Evolutionary conservation across 2,888 invertebrate species (phyloP), one percentile per base, ranked within the genome.

Genomic region (Acleris literana): DNA sequence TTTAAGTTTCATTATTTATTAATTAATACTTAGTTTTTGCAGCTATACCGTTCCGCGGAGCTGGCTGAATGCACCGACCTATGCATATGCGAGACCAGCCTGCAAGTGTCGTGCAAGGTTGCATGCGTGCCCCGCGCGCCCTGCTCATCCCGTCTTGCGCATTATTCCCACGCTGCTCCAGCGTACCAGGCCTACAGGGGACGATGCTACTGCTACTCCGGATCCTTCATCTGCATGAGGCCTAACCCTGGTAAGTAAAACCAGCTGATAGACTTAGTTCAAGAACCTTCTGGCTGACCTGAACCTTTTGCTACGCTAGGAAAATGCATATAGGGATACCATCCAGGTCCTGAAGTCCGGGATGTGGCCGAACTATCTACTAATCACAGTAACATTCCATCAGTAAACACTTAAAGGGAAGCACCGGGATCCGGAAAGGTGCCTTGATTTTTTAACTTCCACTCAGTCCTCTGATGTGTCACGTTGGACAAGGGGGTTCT

Each of bases 141-240:
- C 3, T 98, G 97, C 89, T 96, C 97, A 75, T 97, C 97, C 13
- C 95, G 97, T 71, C 95, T 97, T 74, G 97, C 97, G 58, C 96
- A 96, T 88, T 98, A 97, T 93, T 97, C 97, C 80, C 98, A 98
- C 88, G 96, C 97, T 48, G 96, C 97, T 2, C 97, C 97, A 7
- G 96, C 97, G 63, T 97, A 97, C 91, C 97, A 97, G 87, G 97
- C 97, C 9, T 97, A 96, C 85, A 94, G 97, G 49, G 97, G 97
- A 49, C 94, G 97, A 68, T 98, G 98, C 88, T 95, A 97, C 76
- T 98, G 97, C 90, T 97, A 97, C 91, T 97, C 97, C 22, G 97
- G 97, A 44, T 95, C 96, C 71, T 97, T 98, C 88, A 97, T 97
- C 90, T 97, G 97, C 91, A 97, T 97, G 96, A 95, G 97, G 79